These are phyloP conservation scores for Alcis repandata DNA, from an alignment of 2,888 invertebrate genomes.

Conservation along the genomic window DNA sequence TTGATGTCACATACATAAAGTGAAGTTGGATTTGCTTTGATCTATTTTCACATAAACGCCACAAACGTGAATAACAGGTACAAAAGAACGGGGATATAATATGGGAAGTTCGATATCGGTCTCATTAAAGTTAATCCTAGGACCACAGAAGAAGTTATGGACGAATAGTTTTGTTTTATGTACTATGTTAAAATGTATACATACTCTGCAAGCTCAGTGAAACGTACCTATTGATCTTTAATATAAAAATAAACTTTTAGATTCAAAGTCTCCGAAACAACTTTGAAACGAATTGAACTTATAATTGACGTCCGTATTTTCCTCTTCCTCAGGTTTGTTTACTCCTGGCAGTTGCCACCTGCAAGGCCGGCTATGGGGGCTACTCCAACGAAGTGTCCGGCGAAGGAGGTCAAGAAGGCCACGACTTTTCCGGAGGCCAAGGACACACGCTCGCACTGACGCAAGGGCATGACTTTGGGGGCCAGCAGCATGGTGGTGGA, in stretches of 20 bases:
- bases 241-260: too few species aligned
- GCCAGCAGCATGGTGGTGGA: slow-evolving; percentile 51
- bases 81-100: not conserved
- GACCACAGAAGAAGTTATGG: too few species aligned
- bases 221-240: too few species aligned
- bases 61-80: not conserved
- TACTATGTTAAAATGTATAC: too few species aligned
- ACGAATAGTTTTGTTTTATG: too few species aligned
- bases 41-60: slow-evolving; percentile 3
- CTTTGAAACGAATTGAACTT: not conserved
- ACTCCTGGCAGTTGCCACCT: slow-evolving; percentile 77
- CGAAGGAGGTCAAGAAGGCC: slow-evolving; percentile 56
- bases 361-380: slow-evolving; percentile 72
- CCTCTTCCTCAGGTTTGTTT: slow-evolving; percentile 74
- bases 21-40: not conserved
- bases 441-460: slow-evolving; percentile 49
- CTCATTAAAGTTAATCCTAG: not conserved
- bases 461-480: slow-evolving; percentile 49
- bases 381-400: slow-evolving; percentile 62
- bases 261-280: not conserved
- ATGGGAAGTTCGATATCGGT: not conserved
- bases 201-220: too few species aligned
- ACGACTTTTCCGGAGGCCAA: slow-evolving; percentile 58
- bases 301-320: slow-evolving; percentile 2
- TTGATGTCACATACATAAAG: slow-evolving; percentile 13